These are phyloP conservation scores for Ochropleura plecta DNA, from an alignment of 2,888 invertebrate genomes.

Conservation along the genomic window DNA sequence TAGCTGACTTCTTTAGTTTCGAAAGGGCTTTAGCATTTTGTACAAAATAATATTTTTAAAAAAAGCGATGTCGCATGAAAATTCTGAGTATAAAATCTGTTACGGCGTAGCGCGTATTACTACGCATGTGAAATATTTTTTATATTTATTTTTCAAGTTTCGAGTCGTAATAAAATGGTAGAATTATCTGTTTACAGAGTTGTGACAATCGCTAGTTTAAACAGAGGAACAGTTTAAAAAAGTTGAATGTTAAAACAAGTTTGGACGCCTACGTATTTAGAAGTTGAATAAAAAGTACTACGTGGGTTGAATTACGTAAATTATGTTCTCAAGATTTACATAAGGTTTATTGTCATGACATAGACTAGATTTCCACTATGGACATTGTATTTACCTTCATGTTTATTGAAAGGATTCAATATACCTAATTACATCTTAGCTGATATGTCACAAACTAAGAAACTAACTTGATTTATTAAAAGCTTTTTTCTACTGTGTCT, in stretches of 20 bases:
- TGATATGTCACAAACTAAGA: not conserved
- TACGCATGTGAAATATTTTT: conserved; percentile 32
- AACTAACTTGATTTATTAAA: conserved; percentile 7
- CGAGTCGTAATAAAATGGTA: conserved; percentile 43
- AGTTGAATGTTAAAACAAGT: conserved; percentile 46
- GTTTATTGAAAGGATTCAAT: conserved; percentile 10
- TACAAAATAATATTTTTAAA: conserved; percentile 28
- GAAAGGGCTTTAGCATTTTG: conserved; percentile 38
- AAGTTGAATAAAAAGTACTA: conserved; percentile 40
- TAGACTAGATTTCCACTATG: conserved; percentile 38
- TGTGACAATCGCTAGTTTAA: conserved; percentile 35
- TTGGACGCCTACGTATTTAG: conserved; percentile 50
- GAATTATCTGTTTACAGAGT: conserved; percentile 55
- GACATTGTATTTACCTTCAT: conserved; percentile 33
- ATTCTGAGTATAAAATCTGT: conserved; percentile 31
- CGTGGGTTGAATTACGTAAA: conserved; percentile 53
- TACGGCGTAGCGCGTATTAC: conserved; percentile 25
- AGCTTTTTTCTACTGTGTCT: not conserved
- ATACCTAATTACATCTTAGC: not conserved
- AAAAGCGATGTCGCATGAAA: conserved; percentile 17
- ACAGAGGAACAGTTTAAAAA: conserved; percentile 43
- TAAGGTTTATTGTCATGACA: conserved; percentile 42
- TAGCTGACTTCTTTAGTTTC: conserved; percentile 15
- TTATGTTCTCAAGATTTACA: conserved; percentile 45
- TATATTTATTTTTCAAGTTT: conserved; percentile 31